Base-by-base conservation (phyloP, 2,888 invertebrate genomes). In the Drosophila sordidula region DNA sequence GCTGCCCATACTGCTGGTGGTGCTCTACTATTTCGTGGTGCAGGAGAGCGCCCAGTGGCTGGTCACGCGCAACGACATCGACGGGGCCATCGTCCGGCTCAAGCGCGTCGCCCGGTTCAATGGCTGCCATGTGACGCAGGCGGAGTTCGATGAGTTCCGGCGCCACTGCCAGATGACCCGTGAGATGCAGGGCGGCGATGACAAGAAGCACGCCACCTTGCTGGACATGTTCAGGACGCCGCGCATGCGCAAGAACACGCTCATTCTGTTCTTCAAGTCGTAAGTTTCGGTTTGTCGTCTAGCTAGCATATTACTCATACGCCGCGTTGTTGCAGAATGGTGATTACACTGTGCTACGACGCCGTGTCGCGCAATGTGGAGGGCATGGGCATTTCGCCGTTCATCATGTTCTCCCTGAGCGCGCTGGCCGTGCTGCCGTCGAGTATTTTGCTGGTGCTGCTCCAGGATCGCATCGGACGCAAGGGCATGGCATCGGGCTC, bases 11-110 rank as follows among this genome's bases (percentile, higher is more conserved):
- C 74, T 93, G 1, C 76, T 92, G 25, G 92, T 94, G 32, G 78
- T 93, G 6, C 63, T 90, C 3, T 94, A 93, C 78, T 94, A 94
- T 75, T 93, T 93, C 42, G 87, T 94, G 46, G 93, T 93, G 18
- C 94, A 94, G n/a, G 94, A 94, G 89, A 94, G 94, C 76, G 94
- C 94, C 0, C 93, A 94, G 75, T 95, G 95, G 94, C 89, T 94
- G 49, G 93, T 94, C 3, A 93, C 94, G 58, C 93, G 93, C 77
- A 93, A 94, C 29, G 91, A 93, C 69, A 89, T 93, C 1, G 93
- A 93, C 44, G 92, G 93, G 38, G 94, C 94, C 8, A 92, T 94
- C 2, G 79, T 89, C 47, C 93, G 94, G 54, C 93, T 94, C 59
- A 91, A 92, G 78, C 92, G 92, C 47, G 93, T 94, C 26, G 94